Evolutionary conservation across 2,797 vertebrate genomes (phyloP).

Genomic region (Menidia menidia): DNA sequence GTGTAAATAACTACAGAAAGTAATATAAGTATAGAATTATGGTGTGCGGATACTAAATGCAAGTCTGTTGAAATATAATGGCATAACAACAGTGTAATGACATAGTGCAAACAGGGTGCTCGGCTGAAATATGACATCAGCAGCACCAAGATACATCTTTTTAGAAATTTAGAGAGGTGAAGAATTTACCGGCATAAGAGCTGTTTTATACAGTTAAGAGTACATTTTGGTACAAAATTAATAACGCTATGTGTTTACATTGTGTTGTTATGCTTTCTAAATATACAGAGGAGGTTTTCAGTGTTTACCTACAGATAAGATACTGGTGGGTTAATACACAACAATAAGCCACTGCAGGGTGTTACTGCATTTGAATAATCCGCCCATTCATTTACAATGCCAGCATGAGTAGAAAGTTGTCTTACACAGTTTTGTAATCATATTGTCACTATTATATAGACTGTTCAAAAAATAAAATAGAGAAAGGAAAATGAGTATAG

Average conservation of each 20-base stretch:
- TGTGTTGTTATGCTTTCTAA: slow-evolving; percentile 53
- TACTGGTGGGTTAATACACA: slow-evolving; percentile 73
- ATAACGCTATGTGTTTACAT: slow-evolving; percentile 53
- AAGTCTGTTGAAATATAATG: slow-evolving; percentile 58
- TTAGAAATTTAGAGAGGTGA: slow-evolving; percentile 37
- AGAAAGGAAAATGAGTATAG: slow-evolving; percentile 66
- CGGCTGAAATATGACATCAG: slow-evolving; percentile 40
- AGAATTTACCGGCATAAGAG: slow-evolving; percentile 28
- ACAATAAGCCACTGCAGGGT: slow-evolving; percentile 73
- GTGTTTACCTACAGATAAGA: slow-evolving; percentile 52
- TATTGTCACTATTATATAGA: slow-evolving; percentile 64
- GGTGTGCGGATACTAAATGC: slow-evolving; percentile 62
- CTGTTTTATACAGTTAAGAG: slow-evolving; percentile 38
- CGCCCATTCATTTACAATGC: slow-evolving; percentile 71
- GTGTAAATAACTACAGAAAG: slow-evolving; percentile 49
- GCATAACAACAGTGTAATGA: slow-evolving; percentile 59
- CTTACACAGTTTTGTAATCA: slow-evolving; percentile 65
- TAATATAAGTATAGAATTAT: slow-evolving; percentile 42
- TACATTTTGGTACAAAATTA: slow-evolving; percentile 39
- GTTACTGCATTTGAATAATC: slow-evolving; percentile 65
- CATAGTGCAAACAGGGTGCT: slow-evolving; percentile 68
- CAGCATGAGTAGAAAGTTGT: slow-evolving; percentile 73
- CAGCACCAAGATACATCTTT: slow-evolving; percentile 47
- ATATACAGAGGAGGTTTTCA: slow-evolving; percentile 52
- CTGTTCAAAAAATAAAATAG: slow-evolving; percentile 58